Evolutionary conservation across 2,113 vertebrate genomes (phyloP), one percentile per base, ranked within the genome.

Genomic region (Pteropus alecto): DNA sequence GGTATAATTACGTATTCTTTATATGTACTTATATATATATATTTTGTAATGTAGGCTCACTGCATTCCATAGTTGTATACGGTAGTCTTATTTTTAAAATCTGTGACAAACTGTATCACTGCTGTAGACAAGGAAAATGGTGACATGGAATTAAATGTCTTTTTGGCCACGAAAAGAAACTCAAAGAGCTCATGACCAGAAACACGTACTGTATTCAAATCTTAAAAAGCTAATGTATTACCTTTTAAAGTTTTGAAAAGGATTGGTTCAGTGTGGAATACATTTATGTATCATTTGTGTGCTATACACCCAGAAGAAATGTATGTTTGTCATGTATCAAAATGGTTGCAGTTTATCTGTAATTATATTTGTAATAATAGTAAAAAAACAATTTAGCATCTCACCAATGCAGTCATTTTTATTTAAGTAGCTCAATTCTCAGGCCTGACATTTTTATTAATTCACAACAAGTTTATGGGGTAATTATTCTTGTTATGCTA

Each of bases 331-430:
- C 70, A 61, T 95, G 54, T 65, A 87, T 87, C 33, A 92, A 93
- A 95, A 85, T 77, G 54, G 68, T 85, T 35, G 93, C 51, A 68
- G 46, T 82, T 83, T 92, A 56, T 51, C 61, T 97, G 68, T 97
- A 93, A 95, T 93, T 87, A 63, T 92, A 93, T 93, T 95, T 97
- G 46, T 95, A 89, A 96, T 81, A 92, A 86, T 68, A 87, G 79
- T 86, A 95, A 97, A 60, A 95, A 87, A 82, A 24, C 30, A 93
- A 82, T 12, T 61, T 83, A 91, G 33, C 87, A 93, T 96, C 76
- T 96, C 74, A 95, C 67, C 68, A 90, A 46, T 10, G 21, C 5
- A 94, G 70, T 92, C 16, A 61, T 71, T 84, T 98, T 97, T 86
- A 94, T 91, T 95, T 74, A 89, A 95, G 19, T 33, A 68, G n/a